These are phyloP conservation scores for Semotilus atromaculatus DNA, from an alignment of 2,797 vertebrate genomes.

Conservation along the genomic window DNA sequence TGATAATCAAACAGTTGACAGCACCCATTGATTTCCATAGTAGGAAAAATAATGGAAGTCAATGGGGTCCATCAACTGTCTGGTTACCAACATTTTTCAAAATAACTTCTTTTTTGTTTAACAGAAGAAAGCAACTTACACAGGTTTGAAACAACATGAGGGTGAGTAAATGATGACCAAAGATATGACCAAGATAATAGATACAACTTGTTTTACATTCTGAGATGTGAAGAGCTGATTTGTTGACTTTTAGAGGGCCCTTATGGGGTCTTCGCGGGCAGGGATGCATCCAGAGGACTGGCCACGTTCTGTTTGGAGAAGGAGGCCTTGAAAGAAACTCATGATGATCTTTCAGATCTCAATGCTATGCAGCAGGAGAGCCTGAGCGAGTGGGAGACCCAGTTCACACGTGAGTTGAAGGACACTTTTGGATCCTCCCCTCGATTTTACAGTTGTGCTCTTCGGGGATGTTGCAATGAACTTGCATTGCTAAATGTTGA, in stretches of 20 bases:
- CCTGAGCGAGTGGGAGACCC: conserved; percentile 93
- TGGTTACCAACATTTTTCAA: too few relatives aligned
- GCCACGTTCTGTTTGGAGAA: conserved; percentile 97
- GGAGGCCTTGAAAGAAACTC: conserved; percentile 89
- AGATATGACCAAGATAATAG: too few relatives aligned
- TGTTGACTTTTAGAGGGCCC: conserved; percentile 85
- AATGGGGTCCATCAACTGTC: too few relatives aligned
- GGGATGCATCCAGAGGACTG: conserved; percentile 94
- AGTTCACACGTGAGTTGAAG: conserved; percentile 90
- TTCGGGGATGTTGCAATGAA: background rate
- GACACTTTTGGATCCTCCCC: background rate
- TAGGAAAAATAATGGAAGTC: too few relatives aligned
- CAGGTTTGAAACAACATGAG: too few relatives aligned
- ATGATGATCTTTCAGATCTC: conserved; percentile 96
- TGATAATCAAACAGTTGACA: too few relatives aligned
- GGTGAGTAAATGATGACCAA: too few relatives aligned
- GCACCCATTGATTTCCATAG: too few relatives aligned
- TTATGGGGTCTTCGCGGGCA: conserved; percentile 95
- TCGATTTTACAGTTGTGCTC: background rate
- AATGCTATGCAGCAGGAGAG: conserved; percentile 89
- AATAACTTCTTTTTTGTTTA: too few relatives aligned
- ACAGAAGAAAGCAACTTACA: too few relatives aligned
- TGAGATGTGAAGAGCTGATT: conserved; percentile 1
- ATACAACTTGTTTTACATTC: background rate
- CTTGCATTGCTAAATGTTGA: conserved; percentile 22